A percentile compares a stretch with the other conserved stretches of the same genome.
These are phyloP conservation scores for Rhabdomys pumilio DNA, from an alignment of 2,797 vertebrate genomes.

Conservation along the genomic window DNA sequence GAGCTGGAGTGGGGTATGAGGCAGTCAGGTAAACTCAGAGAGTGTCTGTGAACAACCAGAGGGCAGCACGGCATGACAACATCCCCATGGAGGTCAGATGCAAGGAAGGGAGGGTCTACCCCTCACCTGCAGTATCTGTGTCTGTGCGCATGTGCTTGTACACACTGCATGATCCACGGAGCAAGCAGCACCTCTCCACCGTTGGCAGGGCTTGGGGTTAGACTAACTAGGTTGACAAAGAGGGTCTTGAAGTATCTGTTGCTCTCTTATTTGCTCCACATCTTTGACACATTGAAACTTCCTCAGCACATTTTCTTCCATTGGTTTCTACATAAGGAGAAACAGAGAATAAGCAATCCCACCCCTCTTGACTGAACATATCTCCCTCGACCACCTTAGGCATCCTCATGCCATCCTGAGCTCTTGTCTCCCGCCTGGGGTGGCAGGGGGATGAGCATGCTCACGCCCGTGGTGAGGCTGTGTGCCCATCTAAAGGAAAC, in stretches of 20 bases:
- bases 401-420: neutral
- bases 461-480: rapidly evolving
- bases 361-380: rapidly evolving
- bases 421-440: neutral
- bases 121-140: rapidly evolving
- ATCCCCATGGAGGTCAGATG: rapidly evolving
- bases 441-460: too few species aligned
- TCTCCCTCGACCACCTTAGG: neutral
- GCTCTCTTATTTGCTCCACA: neutral
- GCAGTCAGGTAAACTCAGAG: too few species aligned
- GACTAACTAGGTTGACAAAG: rapidly evolving
- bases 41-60: neutral
- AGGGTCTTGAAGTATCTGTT: too few species aligned
- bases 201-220: rapidly evolving
- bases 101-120: neutral
- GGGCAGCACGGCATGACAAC: rapidly evolving
- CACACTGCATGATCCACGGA: neutral
- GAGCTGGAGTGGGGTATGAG: too few species aligned
- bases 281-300: neutral
- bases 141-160: too few species aligned
- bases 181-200: too few species aligned
- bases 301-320: too few species aligned
- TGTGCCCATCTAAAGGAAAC: neutral
- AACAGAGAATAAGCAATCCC: neutral
- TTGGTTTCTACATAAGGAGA: too few species aligned